Conservation (phyloP, 23 tunicate genomes). For the Halocynthia roretzi region DNA sequence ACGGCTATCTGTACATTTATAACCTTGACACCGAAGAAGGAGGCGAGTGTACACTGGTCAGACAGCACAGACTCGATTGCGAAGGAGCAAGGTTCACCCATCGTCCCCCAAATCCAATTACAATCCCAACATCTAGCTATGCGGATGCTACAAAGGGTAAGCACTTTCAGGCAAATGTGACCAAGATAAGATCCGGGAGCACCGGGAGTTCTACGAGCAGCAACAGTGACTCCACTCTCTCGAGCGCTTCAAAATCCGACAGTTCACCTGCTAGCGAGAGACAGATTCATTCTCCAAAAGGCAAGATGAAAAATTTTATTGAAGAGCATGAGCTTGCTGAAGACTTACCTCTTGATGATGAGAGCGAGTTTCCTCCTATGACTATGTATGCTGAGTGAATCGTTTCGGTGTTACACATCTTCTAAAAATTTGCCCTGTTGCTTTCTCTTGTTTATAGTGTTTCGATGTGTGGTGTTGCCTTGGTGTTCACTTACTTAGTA, state of each 20-base stretch:
- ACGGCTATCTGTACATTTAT: slow-evolving; percentile 78
- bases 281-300: slow-evolving; percentile 38
- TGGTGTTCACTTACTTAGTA: too few relatives aligned
- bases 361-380: slow-evolving; percentile 55
- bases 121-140: slow-evolving; percentile 28
- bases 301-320: slow-evolving; percentile 29
- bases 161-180: not conserved
- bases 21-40: slow-evolving; percentile 49
- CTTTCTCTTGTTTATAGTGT: too few relatives aligned
- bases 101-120: slow-evolving; percentile 14
- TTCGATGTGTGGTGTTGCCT: too few relatives aligned
- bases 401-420: not conserved
- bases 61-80: slow-evolving; percentile 54
- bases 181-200: slow-evolving; percentile 33
- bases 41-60: slow-evolving; percentile 66
- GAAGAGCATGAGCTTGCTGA: slow-evolving; percentile 51
- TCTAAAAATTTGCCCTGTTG: too few relatives aligned
- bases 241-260: slow-evolving; percentile 16
- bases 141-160: slow-evolving; percentile 53
- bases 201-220: slow-evolving; percentile 49
- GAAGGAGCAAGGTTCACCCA: not conserved
- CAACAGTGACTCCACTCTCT: slow-evolving; percentile 24
- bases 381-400: slow-evolving; percentile 28
- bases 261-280: slow-evolving; percentile 5
- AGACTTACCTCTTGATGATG: slow-evolving; percentile 46